Base-by-base conservation (phyloP, 1,140 invertebrate genomes). In the Cepaea nemoralis region DNA sequence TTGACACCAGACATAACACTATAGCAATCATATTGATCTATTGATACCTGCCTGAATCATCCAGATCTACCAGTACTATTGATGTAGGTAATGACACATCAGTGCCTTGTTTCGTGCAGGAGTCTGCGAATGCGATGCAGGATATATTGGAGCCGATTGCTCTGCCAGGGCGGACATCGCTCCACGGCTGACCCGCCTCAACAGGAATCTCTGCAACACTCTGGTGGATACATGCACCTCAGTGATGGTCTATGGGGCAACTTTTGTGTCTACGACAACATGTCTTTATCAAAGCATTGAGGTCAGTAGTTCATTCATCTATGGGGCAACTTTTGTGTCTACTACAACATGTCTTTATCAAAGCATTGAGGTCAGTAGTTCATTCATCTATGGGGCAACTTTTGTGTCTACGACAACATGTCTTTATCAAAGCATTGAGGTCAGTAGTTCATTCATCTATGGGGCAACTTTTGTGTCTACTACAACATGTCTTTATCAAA, bases 311-410 rank as follows among this genome's bases (percentile, higher is more conserved):
- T 31, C n/a, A 67, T 67, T 10, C 27, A n/a, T 88, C 16, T 86
- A 84, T 69, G 88, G 87, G 12, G 19, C 80, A 8, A 82, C 82
- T 33, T 89, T 89, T 82, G 74, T 86, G 12, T 55, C 66, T 66
- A 73, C 80, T 14, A 70, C 87, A 6, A 81, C 55, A 10, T 86
- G 87, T 69, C 83, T 85, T 45, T 74, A 83, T 35, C 82, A 85
- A 69, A 48, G 80, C 67, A 83, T 87, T 37, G 55, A 84, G 83
- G 88, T 89, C 67, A 82, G 40, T 67, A n/a, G 12, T 8, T 31
- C n/a, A 67, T 67, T 10, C 27, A n/a, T 88, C 16, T 86, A 84
- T 69, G 88, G 87, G 12, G 19, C 80, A 8, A 82, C 82, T 33
- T 89, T 89, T 82, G 74, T 86, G 12, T 55, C 66, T 66, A 73